A percentile compares a stretch with the other conserved stretches of the same genome.
Conservation (phyloP, 2,797 vertebrate genomes). For the Perdix hodgsoniae region DNA sequence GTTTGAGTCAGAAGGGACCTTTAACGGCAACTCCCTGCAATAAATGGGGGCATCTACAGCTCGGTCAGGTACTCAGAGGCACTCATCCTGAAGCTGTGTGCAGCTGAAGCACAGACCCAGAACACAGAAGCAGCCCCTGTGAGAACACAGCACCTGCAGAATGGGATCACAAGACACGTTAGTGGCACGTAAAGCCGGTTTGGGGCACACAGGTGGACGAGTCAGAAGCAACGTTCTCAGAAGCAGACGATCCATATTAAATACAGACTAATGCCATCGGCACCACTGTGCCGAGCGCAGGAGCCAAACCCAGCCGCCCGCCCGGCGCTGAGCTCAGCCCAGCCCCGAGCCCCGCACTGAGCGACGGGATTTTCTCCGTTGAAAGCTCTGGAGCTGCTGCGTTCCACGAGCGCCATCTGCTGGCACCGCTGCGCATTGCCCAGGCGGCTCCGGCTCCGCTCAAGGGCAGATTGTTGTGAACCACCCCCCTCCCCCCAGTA, state of each 20-base stretch:
- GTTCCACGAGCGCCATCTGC: slow-evolving; percentile 19
- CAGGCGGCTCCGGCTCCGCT: too few species aligned
- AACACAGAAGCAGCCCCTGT: accelerated
- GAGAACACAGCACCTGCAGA: accelerated
- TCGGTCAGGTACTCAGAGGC: too few species aligned
- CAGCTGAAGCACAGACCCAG: not conserved
- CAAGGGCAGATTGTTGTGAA: not conserved
- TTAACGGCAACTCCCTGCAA: too few species aligned
- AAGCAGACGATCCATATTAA: not conserved
- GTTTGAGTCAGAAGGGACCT: too few species aligned
- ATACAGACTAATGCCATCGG: not conserved
- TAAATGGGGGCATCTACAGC: too few species aligned
- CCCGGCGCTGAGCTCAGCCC: too few species aligned
- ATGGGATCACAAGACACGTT: accelerated
- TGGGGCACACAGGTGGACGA: accelerated
- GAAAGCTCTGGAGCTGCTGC: not conserved
- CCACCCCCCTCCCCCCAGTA: not conserved
- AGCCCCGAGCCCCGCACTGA: too few species aligned
- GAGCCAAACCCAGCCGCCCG: too few species aligned
- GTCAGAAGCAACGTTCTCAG: not conserved
- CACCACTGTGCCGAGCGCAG: too few species aligned
- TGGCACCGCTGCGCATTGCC: not conserved
- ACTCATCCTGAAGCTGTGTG: not conserved
- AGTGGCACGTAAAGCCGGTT: not conserved
- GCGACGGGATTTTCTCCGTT: not conserved